Conservation (phyloP, 2,797 vertebrate species). For the Nyctibius grandis region DNA sequence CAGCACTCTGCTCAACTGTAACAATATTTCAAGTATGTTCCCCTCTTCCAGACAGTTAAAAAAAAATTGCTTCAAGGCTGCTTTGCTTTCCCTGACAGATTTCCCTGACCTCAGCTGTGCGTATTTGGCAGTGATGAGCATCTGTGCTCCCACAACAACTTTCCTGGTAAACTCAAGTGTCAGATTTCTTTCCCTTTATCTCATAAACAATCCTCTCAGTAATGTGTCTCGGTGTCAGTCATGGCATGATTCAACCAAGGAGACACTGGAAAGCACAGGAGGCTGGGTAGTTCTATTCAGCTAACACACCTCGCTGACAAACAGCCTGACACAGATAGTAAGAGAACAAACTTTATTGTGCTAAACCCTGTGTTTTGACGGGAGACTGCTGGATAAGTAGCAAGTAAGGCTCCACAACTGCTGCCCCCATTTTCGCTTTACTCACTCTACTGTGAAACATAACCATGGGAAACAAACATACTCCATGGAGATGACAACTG, state of each 20-base stretch:
- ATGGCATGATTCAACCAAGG: background rate
- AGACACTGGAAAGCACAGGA: background rate
- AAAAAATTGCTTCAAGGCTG: background rate
- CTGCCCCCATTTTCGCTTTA: background rate
- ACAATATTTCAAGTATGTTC: background rate
- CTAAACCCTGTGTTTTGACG: background rate
- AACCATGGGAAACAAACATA: background rate
- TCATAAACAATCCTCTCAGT: conserved; percentile 48
- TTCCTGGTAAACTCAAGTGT: conserved; percentile 28
- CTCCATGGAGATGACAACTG: background rate
- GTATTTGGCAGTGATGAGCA: background rate
- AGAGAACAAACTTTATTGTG: background rate
- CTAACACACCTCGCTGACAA: background rate
- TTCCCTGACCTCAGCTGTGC: background rate
- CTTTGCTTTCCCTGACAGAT: conserved; percentile 17
- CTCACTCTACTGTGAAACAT: background rate
- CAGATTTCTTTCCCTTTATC: conserved; percentile 48
- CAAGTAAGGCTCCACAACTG: background rate
- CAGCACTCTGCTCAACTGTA: background rate
- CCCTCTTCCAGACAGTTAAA: background rate
- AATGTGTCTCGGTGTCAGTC: background rate
- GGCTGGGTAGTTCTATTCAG: background rate
- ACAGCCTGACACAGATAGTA: background rate
- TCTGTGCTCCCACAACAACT: background rate
- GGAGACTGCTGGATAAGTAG: background rate